phyloP scores from a whole-genome alignment of 2,113 vertebrate species.

The Istiophorus platypterus region DNA sequence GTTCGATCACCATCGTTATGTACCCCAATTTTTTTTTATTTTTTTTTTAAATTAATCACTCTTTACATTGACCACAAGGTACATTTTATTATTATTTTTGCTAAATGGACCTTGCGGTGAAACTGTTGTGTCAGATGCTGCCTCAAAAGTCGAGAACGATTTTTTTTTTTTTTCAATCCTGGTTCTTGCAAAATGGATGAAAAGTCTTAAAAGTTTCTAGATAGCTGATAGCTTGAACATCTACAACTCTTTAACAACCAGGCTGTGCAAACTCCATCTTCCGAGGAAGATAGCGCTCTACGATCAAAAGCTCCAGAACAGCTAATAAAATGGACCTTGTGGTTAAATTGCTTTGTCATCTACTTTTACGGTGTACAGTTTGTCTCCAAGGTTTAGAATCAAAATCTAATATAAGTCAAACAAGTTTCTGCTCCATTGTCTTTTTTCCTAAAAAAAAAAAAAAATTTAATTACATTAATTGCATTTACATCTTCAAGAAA shows the following conservation, averaged over 20 bases:
- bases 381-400: too few species aligned
- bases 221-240: background rate
- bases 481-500: background rate
- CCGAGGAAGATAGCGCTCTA: background rate
- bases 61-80: background rate
- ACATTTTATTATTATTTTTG: too few species aligned
- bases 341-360: too few species aligned
- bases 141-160: background rate
- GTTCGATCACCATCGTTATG: background rate
- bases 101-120: background rate
- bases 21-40: too few species aligned
- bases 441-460: too few species aligned
- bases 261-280: background rate
- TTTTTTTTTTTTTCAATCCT: background rate
- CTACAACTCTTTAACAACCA: background rate
- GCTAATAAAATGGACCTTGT: background rate
- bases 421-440: too few species aligned
- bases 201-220: background rate
- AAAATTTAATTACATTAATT: too few species aligned
- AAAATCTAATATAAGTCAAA: too few species aligned
- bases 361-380: too few species aligned
- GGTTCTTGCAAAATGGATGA: too few species aligned
- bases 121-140: background rate
- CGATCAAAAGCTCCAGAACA: background rate
- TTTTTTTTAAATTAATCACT: too few species aligned